Percentiles rank a stretch among this genome's conserved stretches.
These are phyloP conservation scores for Diadema setosum DNA, from an alignment of 35 echinoderm and acorn worm genomes.

Conservation along the genomic window DNA sequence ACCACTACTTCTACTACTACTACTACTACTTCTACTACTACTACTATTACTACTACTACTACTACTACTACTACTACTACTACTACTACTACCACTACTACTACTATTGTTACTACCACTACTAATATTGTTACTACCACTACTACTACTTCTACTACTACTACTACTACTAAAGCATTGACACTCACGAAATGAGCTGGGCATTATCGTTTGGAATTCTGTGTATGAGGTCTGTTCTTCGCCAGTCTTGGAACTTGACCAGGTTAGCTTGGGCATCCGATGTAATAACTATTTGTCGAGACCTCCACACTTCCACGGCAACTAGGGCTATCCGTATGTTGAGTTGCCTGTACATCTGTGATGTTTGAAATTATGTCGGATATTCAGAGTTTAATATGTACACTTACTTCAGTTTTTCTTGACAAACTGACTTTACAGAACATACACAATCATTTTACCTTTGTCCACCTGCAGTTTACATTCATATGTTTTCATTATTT, in stretches of 20 bases:
- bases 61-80: background rate
- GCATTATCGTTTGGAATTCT: conserved; percentile 54
- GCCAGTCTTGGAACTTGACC: conserved; percentile 40
- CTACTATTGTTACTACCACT: background rate
- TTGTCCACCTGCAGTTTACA: background rate
- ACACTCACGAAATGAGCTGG: conserved; percentile 65
- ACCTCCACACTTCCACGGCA: conserved; percentile 72
- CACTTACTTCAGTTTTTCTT: background rate
- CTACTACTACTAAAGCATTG: too few species aligned
- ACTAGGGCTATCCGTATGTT: conserved; percentile 87
- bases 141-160: too few species aligned
- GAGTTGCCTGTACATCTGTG: conserved; percentile 64
- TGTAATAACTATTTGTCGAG: conserved; percentile 14
- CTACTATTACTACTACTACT: background rate
- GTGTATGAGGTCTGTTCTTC: background rate
- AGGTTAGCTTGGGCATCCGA: conserved; percentile 32
- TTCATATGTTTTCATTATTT: background rate
- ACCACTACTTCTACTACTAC: background rate
- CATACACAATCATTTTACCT: background rate
- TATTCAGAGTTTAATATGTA: background rate
- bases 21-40: background rate
- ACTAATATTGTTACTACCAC: background rate
- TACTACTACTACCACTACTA: background rate
- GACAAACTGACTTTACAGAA: background rate
- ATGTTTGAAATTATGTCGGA: background rate